Evolutionary conservation across 2,113 vertebrate genomes (phyloP).

Genomic region (Barnardius zonarius): DNA sequence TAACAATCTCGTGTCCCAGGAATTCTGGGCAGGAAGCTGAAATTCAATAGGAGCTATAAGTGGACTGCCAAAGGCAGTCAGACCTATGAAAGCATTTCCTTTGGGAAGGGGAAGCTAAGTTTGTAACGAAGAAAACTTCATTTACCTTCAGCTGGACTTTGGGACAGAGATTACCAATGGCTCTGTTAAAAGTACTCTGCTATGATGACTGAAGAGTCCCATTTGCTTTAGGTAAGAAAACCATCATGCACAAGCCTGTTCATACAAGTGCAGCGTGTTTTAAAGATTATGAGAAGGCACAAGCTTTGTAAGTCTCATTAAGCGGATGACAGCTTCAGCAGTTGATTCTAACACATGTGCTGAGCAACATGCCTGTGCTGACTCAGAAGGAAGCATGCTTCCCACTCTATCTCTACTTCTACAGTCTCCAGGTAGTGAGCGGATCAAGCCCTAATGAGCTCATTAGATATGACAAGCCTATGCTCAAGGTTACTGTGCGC

Average conservation of each 20-base stretch:
- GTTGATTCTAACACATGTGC: neutral
- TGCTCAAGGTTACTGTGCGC: neutral
- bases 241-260: neutral
- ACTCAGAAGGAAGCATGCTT: neutral
- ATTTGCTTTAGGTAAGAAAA: neutral
- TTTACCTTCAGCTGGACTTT: neutral
- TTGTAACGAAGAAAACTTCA: neutral
- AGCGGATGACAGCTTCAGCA: neutral
- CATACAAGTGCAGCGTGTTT: neutral
- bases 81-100: neutral
- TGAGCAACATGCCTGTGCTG: neutral
- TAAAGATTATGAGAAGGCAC: slow-evolving; percentile 1
- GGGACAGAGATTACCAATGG: neutral
- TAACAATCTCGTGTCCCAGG: neutral
- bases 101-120: neutral
- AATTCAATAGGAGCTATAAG: neutral
- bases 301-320: slow-evolving; percentile 8
- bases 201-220: neutral
- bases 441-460: slow-evolving; percentile 36
- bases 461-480: neutral
- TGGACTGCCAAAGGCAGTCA: neutral
- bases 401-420: neutral
- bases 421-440: slow-evolving; percentile 22
- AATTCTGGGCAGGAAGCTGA: neutral
- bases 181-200: neutral